These are phyloP conservation scores for Cataglyphis livida DNA, from an alignment of 2,888 invertebrate species.

Conservation along the genomic window DNA sequence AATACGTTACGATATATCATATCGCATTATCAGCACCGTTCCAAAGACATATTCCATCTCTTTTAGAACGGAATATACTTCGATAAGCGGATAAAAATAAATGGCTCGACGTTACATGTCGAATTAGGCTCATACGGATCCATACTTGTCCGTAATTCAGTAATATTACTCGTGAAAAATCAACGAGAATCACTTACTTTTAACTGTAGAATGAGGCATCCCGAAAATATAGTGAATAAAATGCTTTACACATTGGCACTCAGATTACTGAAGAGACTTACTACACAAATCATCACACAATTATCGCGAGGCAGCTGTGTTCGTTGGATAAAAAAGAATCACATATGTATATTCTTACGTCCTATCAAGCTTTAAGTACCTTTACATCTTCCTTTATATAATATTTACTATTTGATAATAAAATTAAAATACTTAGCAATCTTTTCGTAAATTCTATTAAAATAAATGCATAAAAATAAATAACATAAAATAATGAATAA, in stretches of 20 bases:
- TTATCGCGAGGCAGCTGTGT: constrained; percentile 71
- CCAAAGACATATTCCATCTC: constrained; percentile 62
- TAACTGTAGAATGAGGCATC: constrained; percentile 52
- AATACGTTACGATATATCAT: constrained; percentile 62
- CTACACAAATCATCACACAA: constrained; percentile 60
- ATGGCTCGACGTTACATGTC: constrained; percentile 46
- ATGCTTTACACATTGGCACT: constrained; percentile 75
- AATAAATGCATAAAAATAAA: constrained; percentile 34
- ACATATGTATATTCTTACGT: constrained; percentile 42
- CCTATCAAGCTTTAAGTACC: constrained; percentile 74
- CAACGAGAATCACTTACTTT: constrained; percentile 26
- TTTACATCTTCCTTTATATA: background rate
- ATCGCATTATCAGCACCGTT: constrained; percentile 78
- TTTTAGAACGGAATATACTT: constrained; percentile 62
- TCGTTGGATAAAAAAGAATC: constrained; percentile 63
- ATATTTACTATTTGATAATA: constrained; percentile 36
- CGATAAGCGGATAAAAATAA: constrained; percentile 43
- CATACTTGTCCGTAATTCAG: constrained; percentile 9
- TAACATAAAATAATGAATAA: constrained; percentile 35
- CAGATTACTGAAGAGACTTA: constrained; percentile 64
- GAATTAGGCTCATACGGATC: constrained; percentile 45
- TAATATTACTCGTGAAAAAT: constrained; percentile 37
- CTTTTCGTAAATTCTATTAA: constrained; percentile 15
- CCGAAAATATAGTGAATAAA: constrained; percentile 61
- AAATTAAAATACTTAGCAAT: constrained; percentile 27